Evolutionary conservation across 1,140 invertebrate genomes (phyloP), one percentile per base, ranked within the genome.

Genomic region (Sminthurinus signatus): DNA sequence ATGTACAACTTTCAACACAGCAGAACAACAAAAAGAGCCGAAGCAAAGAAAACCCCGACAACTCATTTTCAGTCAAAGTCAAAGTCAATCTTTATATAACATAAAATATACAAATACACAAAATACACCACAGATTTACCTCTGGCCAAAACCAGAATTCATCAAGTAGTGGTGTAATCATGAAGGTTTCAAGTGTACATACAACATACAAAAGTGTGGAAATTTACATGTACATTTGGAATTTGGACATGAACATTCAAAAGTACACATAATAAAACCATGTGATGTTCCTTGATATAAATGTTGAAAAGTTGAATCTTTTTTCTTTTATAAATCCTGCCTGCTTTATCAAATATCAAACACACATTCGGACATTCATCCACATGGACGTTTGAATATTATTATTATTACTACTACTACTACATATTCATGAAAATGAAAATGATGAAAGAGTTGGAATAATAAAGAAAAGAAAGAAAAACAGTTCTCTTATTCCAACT

Each of bases 401-500:
- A n/a, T n/a, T n/a, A n/a, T n/a, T n/a, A 27, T 12, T 31, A 29
- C 29, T 54, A n/a, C 27, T 29, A 54, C 29, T 54, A 29, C 51
- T 28, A 36, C 36, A 36, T 19, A 56, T 56, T 56, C 21, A 32
- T 28, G 15, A 36, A 36, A 8, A 15, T 8, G 5, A 15, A 36
- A 36, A 36, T 36, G 32, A 15, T 36, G 32, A 36, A 36, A 36
- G 5, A n/a, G n/a, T n/a, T n/a, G n/a, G 32, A 36, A 36, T 36
- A 15, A 36, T 21, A 21, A 56, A 56, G 29, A 56, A 56, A 56
- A 39, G 28, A 25, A 42, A 58, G 56, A 58, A 46, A 42, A 58
- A 39, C 56, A 58, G 12, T 46, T 60, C 21, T 46, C 46, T 43
- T 57, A 59, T 59, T 43, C 56, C 56, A 59, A 39, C 56, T 39